Base-by-base conservation (phyloP, 2,888 invertebrate genomes). In the Blera fallax region DNA sequence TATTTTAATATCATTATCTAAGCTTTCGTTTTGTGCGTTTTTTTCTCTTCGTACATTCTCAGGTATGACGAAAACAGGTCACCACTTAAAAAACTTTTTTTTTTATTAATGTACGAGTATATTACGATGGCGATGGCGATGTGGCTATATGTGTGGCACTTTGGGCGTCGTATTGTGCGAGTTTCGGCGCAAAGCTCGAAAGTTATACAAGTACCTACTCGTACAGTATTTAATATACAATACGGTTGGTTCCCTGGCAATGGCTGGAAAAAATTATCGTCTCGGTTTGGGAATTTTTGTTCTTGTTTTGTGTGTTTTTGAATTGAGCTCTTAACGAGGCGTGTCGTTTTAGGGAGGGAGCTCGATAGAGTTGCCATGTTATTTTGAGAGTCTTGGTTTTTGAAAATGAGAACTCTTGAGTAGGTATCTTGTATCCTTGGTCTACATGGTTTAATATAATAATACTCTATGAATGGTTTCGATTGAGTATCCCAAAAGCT, bases 11-110 rank as follows among this genome's bases (percentile, higher is more conserved):
- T 76, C 76, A 80, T 81, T 81, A 85, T 85, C 85, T 76, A 77
- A 80, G 80, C 85, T 80, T 85, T 85, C 64, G 76, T 65, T 85
- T 85, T 45, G 27, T 65, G 50, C 50, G 62, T 54, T 79, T 54
- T 73, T 48, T 62, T 62, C 56, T 56, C 64, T 11, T 56, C 54
- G 60, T 76, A 64, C 52, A 80, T 74, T 80, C 74, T 76, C 85
- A 85, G 85, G 85, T 85, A 85, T 85, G 76, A 81, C 81, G 81
- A 85, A 85, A 85, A 85, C 85, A 85, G 85, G 76, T 85, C 85
- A 81, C 60, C 80, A 85, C 85, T 85, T 85, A 67, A 85, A 84
- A 85, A 85, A 81, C 70, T 76, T 72, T 79, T 60, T 70, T 50
- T 32, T 43, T n/a, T n/a, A n/a, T 16, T 48, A 62, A 60, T 50